These are phyloP conservation scores for Aporrectodea caliginosa DNA, from an alignment of 1,140 invertebrate genomes.

Conservation along the genomic window DNA sequence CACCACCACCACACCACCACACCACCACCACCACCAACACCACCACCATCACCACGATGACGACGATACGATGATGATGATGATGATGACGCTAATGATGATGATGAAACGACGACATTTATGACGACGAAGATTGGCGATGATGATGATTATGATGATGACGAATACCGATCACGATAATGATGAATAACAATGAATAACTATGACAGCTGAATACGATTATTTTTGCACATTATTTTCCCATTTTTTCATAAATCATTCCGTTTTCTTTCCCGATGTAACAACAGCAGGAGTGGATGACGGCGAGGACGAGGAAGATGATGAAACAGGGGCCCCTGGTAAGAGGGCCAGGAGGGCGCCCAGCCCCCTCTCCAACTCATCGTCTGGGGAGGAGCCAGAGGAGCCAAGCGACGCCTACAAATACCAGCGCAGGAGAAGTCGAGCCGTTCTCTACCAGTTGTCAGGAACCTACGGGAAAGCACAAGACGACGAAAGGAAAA, in stretches of 20 bases:
- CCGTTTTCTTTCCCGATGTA: too few relatives aligned
- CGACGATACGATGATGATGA: background rate
- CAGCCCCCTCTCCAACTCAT: background rate
- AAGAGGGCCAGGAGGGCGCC: background rate
- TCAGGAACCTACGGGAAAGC: slow-evolving; percentile 70
- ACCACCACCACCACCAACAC: background rate
- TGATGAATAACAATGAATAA: too few relatives aligned
- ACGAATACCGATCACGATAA: too few relatives aligned
- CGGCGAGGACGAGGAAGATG: background rate
- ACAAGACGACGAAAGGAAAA: slow-evolving; percentile 61
- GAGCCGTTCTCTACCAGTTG: slow-evolving; percentile 17
- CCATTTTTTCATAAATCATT: too few relatives aligned
- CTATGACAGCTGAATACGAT: too few relatives aligned
- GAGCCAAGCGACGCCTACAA: slow-evolving; percentile 10
- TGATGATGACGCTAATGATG: background rate
- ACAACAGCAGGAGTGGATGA: too few relatives aligned
- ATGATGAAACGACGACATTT: too few relatives aligned
- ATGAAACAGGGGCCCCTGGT: background rate
- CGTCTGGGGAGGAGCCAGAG: background rate
- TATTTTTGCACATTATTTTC: too few relatives aligned
- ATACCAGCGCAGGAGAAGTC: slow-evolving; percentile 13
- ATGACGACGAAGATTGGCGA: too few relatives aligned
- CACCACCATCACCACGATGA: background rate
- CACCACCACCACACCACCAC: background rate
- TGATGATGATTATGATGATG: too few relatives aligned